A percentile compares a stretch with the other conserved stretches of the same genome.
These are phyloP conservation scores for Crambe crambe DNA, from an alignment of 37 sponge, comb jelly and placozoan genomes.

Conservation along the genomic window DNA sequence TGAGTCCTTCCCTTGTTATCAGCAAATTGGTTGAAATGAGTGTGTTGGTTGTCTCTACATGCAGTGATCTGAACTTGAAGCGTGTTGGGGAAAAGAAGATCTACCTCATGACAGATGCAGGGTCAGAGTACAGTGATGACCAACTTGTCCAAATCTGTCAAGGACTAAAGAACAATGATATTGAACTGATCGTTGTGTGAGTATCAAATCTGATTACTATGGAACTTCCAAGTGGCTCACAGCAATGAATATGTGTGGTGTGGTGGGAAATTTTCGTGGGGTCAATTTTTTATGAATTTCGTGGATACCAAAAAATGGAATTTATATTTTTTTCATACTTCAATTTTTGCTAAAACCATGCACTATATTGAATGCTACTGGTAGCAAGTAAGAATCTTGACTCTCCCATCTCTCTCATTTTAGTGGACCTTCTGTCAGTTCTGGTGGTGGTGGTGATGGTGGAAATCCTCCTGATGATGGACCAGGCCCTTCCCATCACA, in stretches of 20 bases:
- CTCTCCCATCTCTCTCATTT: background rate
- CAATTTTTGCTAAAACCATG: too few species aligned
- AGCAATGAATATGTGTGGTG: background rate
- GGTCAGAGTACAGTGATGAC: slow-evolving; percentile 76
- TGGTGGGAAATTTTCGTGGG: background rate
- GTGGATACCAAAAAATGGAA: background rate
- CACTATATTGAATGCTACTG: too few species aligned
- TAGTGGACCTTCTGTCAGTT: slow-evolving; percentile 62
- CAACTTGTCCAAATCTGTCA: slow-evolving; percentile 56
- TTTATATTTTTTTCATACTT: background rate
- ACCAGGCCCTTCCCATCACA: slow-evolving; percentile 20
- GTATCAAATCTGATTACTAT: too few species aligned
- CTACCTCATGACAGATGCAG: slow-evolving; percentile 84
- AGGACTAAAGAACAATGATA: slow-evolving; percentile 58
- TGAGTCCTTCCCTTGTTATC: too few species aligned
- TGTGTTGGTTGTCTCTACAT: too few species aligned
- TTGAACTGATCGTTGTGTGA: slow-evolving; percentile 80
- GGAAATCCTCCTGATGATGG: slow-evolving; percentile 28
- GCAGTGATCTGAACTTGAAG: slow-evolving; percentile 10
- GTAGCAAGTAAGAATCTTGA: too few species aligned
- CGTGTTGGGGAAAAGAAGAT: slow-evolving; percentile 76
- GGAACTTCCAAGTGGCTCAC: too few species aligned
- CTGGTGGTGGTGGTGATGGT: slow-evolving; percentile 24
- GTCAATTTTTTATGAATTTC: background rate
- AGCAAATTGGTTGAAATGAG: too few species aligned